These are phyloP conservation scores for Dasypus novemcinctus DNA, from an alignment of 2,113 vertebrate genomes.

Conservation along the genomic window DNA sequence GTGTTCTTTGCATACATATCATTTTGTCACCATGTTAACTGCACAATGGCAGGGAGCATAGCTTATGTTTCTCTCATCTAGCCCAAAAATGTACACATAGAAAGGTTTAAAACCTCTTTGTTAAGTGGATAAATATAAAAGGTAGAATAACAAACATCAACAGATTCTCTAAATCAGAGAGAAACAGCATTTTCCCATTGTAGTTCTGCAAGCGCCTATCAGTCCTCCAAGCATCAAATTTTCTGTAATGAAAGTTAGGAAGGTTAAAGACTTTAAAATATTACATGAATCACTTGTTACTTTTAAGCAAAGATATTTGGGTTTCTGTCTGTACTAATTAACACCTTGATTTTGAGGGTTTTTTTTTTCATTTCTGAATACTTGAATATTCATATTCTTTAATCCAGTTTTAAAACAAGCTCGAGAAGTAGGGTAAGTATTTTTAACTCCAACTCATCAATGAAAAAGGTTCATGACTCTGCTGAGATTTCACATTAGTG, in stretches of 20 bases:
- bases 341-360: not conserved
- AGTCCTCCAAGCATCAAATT: not conserved
- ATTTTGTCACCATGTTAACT: not conserved
- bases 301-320: not conserved
- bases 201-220: not conserved
- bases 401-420: not conserved
- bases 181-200: not conserved
- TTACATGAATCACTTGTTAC: not conserved
- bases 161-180: not conserved
- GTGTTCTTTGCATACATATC: not conserved
- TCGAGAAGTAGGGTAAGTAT: conserved; percentile 20
- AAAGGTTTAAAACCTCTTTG: not conserved
- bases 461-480: conserved; percentile 34
- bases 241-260: not conserved
- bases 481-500: conserved; percentile 10
- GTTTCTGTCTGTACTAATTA: not conserved
- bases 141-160: not conserved
- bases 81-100: not conserved
- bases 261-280: not conserved
- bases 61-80: not conserved
- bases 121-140: conserved; percentile 20
- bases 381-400: not conserved
- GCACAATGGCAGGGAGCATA: not conserved
- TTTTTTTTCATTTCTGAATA: conserved; percentile 13
- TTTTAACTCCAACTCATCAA: conserved; percentile 43